Percentiles rank a stretch among this genome's conserved stretches.
These are phyloP conservation scores for Zootermopsis nevadensis DNA, from an alignment of 2,888 invertebrate species.

Conservation along the genomic window DNA sequence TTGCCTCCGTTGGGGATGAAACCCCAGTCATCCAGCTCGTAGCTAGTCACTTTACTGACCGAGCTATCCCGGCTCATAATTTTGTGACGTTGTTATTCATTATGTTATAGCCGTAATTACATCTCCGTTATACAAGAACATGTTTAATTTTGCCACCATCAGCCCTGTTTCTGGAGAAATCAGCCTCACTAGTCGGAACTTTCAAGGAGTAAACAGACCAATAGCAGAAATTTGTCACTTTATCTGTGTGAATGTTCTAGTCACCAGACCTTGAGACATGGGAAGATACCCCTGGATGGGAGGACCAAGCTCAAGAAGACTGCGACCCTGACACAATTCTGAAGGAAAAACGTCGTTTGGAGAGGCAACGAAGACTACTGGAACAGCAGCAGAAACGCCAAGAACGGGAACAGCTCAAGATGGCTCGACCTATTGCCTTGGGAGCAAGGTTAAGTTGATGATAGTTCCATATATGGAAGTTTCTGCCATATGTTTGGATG, in stretches of 20 bases:
- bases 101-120: no score
- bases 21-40: no score
- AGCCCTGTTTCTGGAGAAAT: no score
- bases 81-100: no score
- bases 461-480: neutral
- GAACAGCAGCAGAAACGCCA: slow-evolving; percentile 50
- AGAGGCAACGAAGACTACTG: slow-evolving; percentile 48
- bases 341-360: slow-evolving; percentile 50
- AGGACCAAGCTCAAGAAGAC: slow-evolving; percentile 51
- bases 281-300: slow-evolving; percentile 53
- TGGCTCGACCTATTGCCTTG: slow-evolving; percentile 39
- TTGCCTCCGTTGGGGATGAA: no score
- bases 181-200: no score
- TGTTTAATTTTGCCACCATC: no score
- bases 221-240: no score
- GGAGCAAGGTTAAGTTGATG: slow-evolving; percentile 51
- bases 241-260: slow-evolving; percentile 22
- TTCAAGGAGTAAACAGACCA: no score
- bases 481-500: neutral
- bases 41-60: no score
- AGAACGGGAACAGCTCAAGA: slow-evolving; percentile 44
- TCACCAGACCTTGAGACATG: slow-evolving; percentile 52
- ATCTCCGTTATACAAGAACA: no score
- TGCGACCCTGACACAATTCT: slow-evolving; percentile 51
- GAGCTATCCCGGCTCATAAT: no score